phyloP scores from a whole-genome alignment of 2,113 vertebrate species.

The Pandion haliaetus region DNA sequence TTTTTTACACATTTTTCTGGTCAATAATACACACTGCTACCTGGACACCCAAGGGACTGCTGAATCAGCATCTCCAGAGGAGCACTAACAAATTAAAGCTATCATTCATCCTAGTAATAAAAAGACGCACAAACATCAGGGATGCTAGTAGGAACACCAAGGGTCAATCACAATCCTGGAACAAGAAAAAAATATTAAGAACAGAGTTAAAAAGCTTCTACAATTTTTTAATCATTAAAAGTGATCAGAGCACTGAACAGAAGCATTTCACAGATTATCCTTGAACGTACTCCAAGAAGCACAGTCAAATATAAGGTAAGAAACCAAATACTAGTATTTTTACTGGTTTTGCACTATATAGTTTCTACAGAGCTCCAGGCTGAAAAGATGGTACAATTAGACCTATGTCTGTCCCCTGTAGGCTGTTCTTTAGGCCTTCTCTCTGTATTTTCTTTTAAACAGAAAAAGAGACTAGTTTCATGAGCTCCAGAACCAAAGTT shows the following conservation, averaged over 20 bases:
- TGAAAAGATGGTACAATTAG: neutral
- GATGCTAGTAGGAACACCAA: neutral
- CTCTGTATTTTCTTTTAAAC: neutral
- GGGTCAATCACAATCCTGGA: neutral
- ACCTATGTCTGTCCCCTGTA: neutral
- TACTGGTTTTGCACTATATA: neutral
- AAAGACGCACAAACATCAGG: neutral
- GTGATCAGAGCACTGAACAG: neutral
- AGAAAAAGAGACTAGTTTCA: neutral
- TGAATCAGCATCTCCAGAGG: neutral
- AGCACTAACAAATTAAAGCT: neutral
- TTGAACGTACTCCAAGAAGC: neutral
- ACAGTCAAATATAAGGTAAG: neutral
- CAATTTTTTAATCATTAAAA: neutral
- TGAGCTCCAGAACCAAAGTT: neutral
- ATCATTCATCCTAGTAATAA: neutral
- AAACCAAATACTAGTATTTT: neutral
- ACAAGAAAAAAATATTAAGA: neutral
- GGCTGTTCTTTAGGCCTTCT: neutral
- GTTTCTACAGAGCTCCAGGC: neutral
- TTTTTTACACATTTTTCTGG: neutral
- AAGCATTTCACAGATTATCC: neutral
- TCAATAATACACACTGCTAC: neutral
- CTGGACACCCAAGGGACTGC: neutral
- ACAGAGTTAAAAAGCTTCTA: neutral